phyloP scores from a whole-genome alignment of 2,888 invertebrate species.

The Stenodema calcarata region DNA sequence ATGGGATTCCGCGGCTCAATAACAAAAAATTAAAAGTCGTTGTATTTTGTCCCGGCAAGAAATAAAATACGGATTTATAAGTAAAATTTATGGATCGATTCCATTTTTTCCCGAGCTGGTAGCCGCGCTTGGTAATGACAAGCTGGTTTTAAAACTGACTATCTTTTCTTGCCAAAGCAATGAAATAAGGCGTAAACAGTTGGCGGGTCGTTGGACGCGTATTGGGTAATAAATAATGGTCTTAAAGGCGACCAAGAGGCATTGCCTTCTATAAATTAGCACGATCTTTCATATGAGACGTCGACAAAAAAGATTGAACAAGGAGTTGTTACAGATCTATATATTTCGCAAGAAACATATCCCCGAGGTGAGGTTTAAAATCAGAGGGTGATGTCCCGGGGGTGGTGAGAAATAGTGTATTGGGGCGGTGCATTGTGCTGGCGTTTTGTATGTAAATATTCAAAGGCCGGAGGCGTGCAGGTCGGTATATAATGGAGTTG shows the following conservation, averaged over 20 bases:
- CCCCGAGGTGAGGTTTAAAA: neutral
- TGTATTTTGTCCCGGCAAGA: neutral
- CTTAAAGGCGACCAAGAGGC: neutral
- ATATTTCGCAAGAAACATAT: neutral
- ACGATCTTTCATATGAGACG: neutral
- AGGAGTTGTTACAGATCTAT: neutral
- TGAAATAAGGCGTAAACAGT: conserved; percentile 34
- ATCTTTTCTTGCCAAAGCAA: conserved; percentile 11
- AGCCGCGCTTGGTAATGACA: conserved; percentile 13
- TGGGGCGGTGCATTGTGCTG: neutral
- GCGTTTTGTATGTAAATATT: neutral
- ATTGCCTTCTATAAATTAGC: neutral
- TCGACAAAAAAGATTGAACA: neutral
- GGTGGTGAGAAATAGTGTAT: neutral
- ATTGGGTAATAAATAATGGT: neutral
- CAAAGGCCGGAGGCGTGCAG: neutral
- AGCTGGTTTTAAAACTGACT: conserved; percentile 4
- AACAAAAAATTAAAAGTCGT: neutral
- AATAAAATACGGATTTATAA: neutral
- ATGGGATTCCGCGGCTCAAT: neutral
- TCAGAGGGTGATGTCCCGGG: no score
- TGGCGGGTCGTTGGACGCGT: conserved; percentile 8
- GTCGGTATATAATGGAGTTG: neutral
- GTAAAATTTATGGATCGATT: neutral
- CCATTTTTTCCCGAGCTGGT: neutral